phyloP scores from a whole-genome alignment of 2,797 vertebrate species.

The Macropus fuliginosus region DNA sequence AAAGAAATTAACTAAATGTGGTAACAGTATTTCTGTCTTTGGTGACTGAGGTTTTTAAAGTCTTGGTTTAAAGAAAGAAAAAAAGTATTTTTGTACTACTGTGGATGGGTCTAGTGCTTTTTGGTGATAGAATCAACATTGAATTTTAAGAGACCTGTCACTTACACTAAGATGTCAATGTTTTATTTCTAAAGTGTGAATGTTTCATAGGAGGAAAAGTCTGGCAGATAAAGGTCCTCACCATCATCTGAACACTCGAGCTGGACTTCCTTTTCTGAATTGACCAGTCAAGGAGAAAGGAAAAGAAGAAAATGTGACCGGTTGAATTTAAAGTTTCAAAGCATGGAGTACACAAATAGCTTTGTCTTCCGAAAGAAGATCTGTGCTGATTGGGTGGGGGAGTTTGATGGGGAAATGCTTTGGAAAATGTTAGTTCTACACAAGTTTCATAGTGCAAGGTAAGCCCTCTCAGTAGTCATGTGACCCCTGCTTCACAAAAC shows the following conservation, averaged over 20 bases:
- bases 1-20: slow-evolving; percentile 60
- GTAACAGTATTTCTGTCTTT: slow-evolving; percentile 70
- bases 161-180: slow-evolving; percentile 73
- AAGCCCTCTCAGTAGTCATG: slow-evolving; percentile 40
- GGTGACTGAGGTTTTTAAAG: slow-evolving; percentile 18
- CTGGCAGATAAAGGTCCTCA: slow-evolving; percentile 87
- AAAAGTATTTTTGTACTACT: slow-evolving; percentile 41
- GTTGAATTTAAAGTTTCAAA: slow-evolving; percentile 80
- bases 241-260: slow-evolving; percentile 88
- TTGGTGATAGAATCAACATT: slow-evolving; percentile 70
- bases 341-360: slow-evolving; percentile 79
- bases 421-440: slow-evolving; percentile 32
- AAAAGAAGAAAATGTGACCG: slow-evolving; percentile 83
- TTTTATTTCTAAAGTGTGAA: slow-evolving; percentile 79
- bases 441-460: slow-evolving; percentile 53
- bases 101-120: slow-evolving; percentile 63
- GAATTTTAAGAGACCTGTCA: slow-evolving; percentile 65
- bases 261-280: slow-evolving; percentile 91
- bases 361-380: slow-evolving; percentile 65
- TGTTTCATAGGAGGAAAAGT: slow-evolving; percentile 80
- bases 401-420: slow-evolving; percentile 44
- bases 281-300: slow-evolving; percentile 86
- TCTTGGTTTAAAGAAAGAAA: slow-evolving; percentile 59
- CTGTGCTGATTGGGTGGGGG: slow-evolving; percentile 56
- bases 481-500: slow-evolving; percentile 64